A percentile compares a stretch with the other conserved stretches of the same genome.
Evolutionary conservation across 1,140 invertebrate species (phyloP).

Genomic region (Cyphomyrmex costatus): DNA sequence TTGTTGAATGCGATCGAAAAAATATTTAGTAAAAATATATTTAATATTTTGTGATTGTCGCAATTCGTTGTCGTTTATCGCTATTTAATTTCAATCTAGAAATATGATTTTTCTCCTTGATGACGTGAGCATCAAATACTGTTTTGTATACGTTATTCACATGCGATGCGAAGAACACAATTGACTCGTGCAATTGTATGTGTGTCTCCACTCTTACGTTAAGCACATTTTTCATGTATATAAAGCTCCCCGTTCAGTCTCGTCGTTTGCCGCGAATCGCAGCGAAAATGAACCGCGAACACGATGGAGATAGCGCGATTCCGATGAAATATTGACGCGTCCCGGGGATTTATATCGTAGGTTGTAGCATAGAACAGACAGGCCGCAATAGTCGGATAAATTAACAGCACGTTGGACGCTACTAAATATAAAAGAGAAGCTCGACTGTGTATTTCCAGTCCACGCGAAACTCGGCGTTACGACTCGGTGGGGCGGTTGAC

Average conservation of each 20-base stretch:
- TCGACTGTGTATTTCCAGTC: constrained; percentile 54
- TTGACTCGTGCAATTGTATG: background rate
- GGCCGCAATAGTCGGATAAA: constrained; percentile 62
- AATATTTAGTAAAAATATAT: background rate
- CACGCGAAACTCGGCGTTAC: constrained; percentile 56
- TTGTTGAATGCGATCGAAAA: background rate
- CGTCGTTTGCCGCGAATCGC: constrained; percentile 27
- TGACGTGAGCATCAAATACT: background rate
- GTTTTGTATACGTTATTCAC: background rate
- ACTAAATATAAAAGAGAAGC: constrained; percentile 74
- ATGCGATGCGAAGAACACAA: background rate
- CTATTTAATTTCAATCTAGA: background rate
- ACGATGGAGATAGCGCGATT: constrained; percentile 39
- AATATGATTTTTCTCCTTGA: background rate
- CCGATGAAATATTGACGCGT: constrained; percentile 65
- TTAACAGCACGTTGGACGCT: constrained; percentile 62
- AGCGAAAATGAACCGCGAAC: constrained; percentile 53
- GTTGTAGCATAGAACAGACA: constrained; percentile 31
- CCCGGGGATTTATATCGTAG: constrained; percentile 62
- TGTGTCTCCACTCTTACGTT: background rate
- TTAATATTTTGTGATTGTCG: background rate
- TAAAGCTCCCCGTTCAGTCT: constrained; percentile 16
- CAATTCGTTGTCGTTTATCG: background rate
- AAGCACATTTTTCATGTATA: background rate
- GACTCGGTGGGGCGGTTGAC: constrained; percentile 63